Percentiles rank a stretch among this genome's conserved stretches.
phyloP scores from a whole-genome alignment of 2,888 invertebrate genomes.

The Thalpophila matura region DNA sequence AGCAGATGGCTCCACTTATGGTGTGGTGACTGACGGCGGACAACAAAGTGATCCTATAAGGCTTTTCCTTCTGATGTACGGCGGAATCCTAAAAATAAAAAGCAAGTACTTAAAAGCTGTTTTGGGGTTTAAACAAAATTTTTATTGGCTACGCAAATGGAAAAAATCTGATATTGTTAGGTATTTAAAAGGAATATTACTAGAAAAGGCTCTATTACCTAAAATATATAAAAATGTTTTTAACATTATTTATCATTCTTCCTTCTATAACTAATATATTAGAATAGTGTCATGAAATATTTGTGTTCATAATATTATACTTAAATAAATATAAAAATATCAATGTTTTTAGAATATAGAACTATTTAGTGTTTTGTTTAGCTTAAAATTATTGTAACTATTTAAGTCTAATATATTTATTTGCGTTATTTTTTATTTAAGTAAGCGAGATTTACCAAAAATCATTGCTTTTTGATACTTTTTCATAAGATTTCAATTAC shows the following conservation, averaged over 20 bases:
- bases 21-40: no score
- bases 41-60: no score
- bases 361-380: constrained; percentile 12
- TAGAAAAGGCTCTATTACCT: neutral
- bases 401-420: neutral
- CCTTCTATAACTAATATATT: constrained; percentile 39
- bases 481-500: neutral
- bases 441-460: neutral
- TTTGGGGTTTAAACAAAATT: neutral
- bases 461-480: neutral
- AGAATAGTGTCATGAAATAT: constrained; percentile 18
- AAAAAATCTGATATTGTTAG: neutral
- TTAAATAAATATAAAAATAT: constrained; percentile 3
- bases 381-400: neutral
- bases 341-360: constrained; percentile 9
- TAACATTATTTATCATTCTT: constrained; percentile 35
- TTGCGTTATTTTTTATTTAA: neutral
- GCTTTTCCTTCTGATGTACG: no score
- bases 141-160: neutral
- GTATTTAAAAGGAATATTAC: neutral
- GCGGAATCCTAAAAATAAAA: no score
- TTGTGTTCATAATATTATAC: constrained; percentile 34
- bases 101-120: neutral
- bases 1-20: no score
- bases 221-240: constrained; percentile 22